Evolutionary conservation across 1,140 invertebrate genomes (phyloP).

Genomic region (Drosophila lacertosa): DNA sequence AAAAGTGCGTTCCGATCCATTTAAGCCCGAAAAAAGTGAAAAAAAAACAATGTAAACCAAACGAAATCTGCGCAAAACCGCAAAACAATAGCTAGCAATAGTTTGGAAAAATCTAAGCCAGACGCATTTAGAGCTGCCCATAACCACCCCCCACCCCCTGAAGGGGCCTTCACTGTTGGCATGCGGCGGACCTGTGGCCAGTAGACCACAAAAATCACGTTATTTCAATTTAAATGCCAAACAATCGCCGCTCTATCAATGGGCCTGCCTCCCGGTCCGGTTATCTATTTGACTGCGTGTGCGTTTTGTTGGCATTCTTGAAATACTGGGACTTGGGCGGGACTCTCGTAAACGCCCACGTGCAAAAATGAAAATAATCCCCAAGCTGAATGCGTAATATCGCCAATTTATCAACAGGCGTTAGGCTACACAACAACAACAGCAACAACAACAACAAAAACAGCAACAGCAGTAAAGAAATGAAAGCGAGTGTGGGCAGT

Average conservation of each 20-base stretch:
- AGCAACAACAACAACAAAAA: neutral
- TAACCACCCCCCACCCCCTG: too few relatives aligned
- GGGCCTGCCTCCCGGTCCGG: constrained; percentile 5
- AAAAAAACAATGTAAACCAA: constrained; percentile 16
- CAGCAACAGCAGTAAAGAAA: constrained; percentile 19
- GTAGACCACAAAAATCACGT: constrained; percentile 78
- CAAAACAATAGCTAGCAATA: constrained; percentile 69
- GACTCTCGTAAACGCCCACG: constrained; percentile 62
- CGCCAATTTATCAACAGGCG: constrained; percentile 74
- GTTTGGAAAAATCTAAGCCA: constrained; percentile 67
- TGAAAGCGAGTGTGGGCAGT: constrained; percentile 58
- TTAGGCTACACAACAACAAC: constrained; percentile 35
- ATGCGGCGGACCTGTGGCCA: constrained; percentile 38
- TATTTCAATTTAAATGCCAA: constrained; percentile 79
- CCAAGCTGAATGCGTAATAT: constrained; percentile 63
- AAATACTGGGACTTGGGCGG: constrained; percentile 42
- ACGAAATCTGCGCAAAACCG: constrained; percentile 71
- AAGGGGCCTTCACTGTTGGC: neutral
- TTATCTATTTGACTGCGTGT: constrained; percentile 26
- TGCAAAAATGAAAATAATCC: constrained; percentile 72
- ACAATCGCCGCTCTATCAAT: constrained; percentile 61
- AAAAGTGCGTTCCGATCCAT: constrained; percentile 70
- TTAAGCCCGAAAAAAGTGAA: constrained; percentile 50
- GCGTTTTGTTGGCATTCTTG: constrained; percentile 63
- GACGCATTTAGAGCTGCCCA: constrained; percentile 13